These are phyloP conservation scores for Thalassophryne amazonica DNA, from an alignment of 2,797 vertebrate species.

Conservation along the genomic window DNA sequence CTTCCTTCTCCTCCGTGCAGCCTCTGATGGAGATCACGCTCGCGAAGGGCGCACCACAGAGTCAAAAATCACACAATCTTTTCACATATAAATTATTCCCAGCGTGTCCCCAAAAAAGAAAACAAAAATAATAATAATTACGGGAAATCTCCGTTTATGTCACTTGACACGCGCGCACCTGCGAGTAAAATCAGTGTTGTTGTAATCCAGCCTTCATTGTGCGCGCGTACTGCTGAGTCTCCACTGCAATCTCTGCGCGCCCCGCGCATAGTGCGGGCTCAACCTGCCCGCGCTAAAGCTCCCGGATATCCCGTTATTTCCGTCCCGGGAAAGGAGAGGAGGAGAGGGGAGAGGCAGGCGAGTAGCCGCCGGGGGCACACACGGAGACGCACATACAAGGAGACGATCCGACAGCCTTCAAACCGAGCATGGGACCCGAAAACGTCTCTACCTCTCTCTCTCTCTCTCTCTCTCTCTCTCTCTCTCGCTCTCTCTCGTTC, in stretches of 20 bases:
- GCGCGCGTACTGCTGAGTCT: constrained; percentile 50
- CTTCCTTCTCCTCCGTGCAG: constrained; percentile 67
- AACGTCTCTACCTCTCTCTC: constrained; percentile 32
- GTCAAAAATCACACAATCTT: constrained; percentile 42
- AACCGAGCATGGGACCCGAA: constrained; percentile 58
- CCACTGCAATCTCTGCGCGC: constrained; percentile 63
- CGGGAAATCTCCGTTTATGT: constrained; percentile 59
- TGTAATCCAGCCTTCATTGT: constrained; percentile 77
- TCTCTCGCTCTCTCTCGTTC: neutral
- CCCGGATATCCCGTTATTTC: constrained; percentile 63
- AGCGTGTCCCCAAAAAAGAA: constrained; percentile 51
- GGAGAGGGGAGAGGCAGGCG: constrained; percentile 35
- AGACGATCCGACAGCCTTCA: constrained; percentile 45
- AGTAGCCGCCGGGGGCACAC: constrained; percentile 56
- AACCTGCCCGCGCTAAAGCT: constrained; percentile 46
- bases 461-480: neutral
- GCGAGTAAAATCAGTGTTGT: constrained; percentile 60
- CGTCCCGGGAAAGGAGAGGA: constrained; percentile 53
- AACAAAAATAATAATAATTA: constrained; percentile 1
- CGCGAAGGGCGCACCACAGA: constrained; percentile 46
- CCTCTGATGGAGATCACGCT: constrained; percentile 46
- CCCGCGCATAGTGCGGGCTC: constrained; percentile 57
- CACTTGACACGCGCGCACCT: constrained; percentile 70
- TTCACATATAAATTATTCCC: constrained; percentile 69
- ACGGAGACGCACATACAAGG: constrained; percentile 46